Evolutionary conservation across 2,888 invertebrate species (phyloP).

Genomic region (Sarcophaga rosellei): DNA sequence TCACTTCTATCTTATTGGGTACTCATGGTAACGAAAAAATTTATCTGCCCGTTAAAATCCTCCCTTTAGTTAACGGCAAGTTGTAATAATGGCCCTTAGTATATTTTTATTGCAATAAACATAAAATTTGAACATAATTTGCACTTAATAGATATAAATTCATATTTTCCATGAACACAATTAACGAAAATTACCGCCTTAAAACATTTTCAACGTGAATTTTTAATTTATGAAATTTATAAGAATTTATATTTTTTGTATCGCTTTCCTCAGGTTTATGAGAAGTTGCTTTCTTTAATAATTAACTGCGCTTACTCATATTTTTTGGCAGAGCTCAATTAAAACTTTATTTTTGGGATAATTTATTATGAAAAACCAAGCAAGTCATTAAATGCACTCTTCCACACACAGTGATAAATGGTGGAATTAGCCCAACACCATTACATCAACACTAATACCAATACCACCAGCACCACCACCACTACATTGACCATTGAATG

Average conservation of each 20-base stretch:
- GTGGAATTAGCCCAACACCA: background rate
- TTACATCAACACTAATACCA: too few species aligned
- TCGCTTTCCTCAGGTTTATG: background rate
- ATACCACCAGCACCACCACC: background rate
- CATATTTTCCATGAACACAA: too few species aligned
- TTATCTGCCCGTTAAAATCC: too few species aligned
- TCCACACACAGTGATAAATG: conserved; percentile 22
- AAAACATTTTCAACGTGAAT: background rate
- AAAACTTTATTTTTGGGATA: conserved; percentile 24
- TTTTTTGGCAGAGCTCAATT: conserved; percentile 17
- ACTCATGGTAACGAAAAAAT: too few species aligned
- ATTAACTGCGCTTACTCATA: background rate
- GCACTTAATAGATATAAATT: background rate
- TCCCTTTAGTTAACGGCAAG: too few species aligned
- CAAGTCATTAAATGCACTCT: conserved; percentile 41
- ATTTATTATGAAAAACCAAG: conserved; percentile 25
- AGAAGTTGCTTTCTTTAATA: background rate
- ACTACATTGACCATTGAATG: conserved; percentile 1
- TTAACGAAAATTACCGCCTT: too few species aligned
- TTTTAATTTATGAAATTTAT: background rate
- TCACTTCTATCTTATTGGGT: too few species aligned
- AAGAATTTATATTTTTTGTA: background rate
- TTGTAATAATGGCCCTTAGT: too few species aligned
- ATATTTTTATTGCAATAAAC: too few species aligned
- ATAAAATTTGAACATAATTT: too few species aligned